Base-by-base conservation (phyloP, 1,140 invertebrate species). In the Chrysopa pallens region DNA sequence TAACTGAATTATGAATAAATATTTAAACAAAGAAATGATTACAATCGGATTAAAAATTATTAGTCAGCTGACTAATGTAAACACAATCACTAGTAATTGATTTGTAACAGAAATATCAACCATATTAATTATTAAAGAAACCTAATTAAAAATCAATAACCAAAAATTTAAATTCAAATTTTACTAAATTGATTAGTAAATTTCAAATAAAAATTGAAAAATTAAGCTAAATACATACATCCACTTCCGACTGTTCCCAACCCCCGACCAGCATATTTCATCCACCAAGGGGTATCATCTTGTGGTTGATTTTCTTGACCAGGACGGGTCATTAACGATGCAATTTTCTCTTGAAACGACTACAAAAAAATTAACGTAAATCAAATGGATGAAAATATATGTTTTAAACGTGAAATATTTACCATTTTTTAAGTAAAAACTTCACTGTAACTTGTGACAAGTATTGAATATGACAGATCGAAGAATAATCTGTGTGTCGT, bases 201-300 rank as follows among this genome's bases (percentile, higher is more conserved):
- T 39, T 39, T 23, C 31, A 11, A 33, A 33, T 4, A 33, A 9
- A 33, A 33, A 11, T 33, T 14, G 42, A 42, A 41, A 44, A 27
- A 39, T 6, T 12, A 39, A 44, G 41, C 36, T 40, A 40, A 31
- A 46, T 46, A 70, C 75, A 76, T 70, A 84, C 82, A 67, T 55
- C 82, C 73, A 57, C 85, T 78, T 53, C 83, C 87, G 61, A 84
- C 72, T 48, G 84, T 89, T 40, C 87, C 88, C 46, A 91, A 61
- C 45, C 73, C 74, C 59, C 86, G 75, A 43, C 76, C 84, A 55
- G 73, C 81, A 66, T 86, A 89, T 60, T 85, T 86, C 66, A 90
- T 71, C 76, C 81, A 89, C 82, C 82, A 87, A 47, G 85, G 81
- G 45, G 79, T 74, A 61, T 86, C 83, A 62, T 85, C 82, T 68